Conservation (phyloP, 2,888 invertebrate species). For the Sclerodermus sp. region DNA sequence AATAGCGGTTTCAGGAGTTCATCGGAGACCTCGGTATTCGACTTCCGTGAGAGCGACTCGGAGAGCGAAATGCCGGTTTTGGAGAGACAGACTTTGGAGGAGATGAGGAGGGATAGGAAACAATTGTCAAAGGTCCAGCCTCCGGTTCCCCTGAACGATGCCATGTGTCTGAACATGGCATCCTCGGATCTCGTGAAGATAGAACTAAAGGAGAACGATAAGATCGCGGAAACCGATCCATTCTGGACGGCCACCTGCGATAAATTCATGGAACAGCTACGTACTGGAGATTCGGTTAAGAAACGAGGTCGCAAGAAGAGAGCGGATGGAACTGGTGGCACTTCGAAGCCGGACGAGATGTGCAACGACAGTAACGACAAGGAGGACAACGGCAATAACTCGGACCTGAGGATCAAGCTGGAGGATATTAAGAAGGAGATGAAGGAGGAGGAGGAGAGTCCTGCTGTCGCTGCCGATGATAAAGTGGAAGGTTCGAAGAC, state of each 20-base stretch:
- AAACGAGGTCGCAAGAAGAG: slow-evolving; percentile 64
- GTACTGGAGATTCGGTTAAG: slow-evolving; percentile 62
- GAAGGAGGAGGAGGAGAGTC: slow-evolving; percentile 2
- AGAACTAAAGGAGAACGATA: slow-evolving; percentile 52
- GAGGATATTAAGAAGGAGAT: slow-evolving; percentile 26
- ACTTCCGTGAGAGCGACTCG: slow-evolving; percentile 67
- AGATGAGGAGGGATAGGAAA: slow-evolving; percentile 64
- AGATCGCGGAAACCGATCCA: slow-evolving; percentile 54
- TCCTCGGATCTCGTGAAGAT: slow-evolving; percentile 52
- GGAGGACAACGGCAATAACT: slow-evolving; percentile 17
- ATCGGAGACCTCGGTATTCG: slow-evolving; percentile 68
- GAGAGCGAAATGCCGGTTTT: slow-evolving; percentile 66
- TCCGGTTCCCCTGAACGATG: slow-evolving; percentile 55
- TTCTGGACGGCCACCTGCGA: slow-evolving; percentile 75
- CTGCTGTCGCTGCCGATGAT: background rate
- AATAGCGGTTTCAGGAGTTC: slow-evolving; percentile 62
- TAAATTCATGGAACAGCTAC: slow-evolving; percentile 76
- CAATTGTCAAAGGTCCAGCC: slow-evolving; percentile 66
- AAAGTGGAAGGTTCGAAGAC: slow-evolving; percentile 30
- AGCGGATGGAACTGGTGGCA: slow-evolving; percentile 43
- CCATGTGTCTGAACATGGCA: slow-evolving; percentile 45
- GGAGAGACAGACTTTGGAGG: slow-evolving; percentile 70
- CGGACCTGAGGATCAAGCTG: slow-evolving; percentile 22
- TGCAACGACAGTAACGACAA: slow-evolving; percentile 28
- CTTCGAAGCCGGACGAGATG: slow-evolving; percentile 31